These are phyloP conservation scores for Cantharis flavilabris DNA, from an alignment of 2,888 invertebrate species.

Conservation along the genomic window DNA sequence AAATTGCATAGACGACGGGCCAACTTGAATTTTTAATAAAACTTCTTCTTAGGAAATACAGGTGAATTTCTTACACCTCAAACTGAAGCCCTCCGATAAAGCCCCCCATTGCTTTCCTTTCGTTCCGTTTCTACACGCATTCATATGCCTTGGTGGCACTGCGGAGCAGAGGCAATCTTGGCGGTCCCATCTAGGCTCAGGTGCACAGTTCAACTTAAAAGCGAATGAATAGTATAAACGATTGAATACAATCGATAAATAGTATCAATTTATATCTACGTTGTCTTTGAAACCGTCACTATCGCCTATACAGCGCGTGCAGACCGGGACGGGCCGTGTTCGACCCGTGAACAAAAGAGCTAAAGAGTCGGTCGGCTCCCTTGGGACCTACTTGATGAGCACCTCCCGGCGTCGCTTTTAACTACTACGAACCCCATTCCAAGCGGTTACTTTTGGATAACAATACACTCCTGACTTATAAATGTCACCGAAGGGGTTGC, in stretches of 20 bases:
- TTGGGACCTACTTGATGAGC: constrained; percentile 53
- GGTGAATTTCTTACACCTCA: constrained; percentile 16
- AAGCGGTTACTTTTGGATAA: constrained; percentile 53
- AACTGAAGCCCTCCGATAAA: neutral
- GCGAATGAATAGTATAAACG: constrained; percentile 45
- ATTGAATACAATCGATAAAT: constrained; percentile 48
- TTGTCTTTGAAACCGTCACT: constrained; percentile 38
- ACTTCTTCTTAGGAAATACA: constrained; percentile 20
- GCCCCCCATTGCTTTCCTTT: constrained; percentile 9
- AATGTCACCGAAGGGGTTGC: constrained; percentile 55
- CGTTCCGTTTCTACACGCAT: constrained; percentile 33
- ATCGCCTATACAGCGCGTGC: constrained; percentile 24
- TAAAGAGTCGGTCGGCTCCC: constrained; percentile 47
- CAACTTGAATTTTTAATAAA: constrained; percentile 29
- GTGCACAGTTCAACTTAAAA: constrained; percentile 43
- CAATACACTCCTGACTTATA: constrained; percentile 57
- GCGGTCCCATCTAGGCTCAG: constrained; percentile 42
- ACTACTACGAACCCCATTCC: constrained; percentile 52
- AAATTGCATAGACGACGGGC: constrained; percentile 25
- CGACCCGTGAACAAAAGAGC: constrained; percentile 45
- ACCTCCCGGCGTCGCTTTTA: constrained; percentile 53
- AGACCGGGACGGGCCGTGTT: constrained; percentile 28
- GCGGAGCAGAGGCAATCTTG: constrained; percentile 41
- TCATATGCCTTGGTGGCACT: constrained; percentile 38
- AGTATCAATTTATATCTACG: constrained; percentile 36